A percentile compares a stretch with the other conserved stretches of the same genome.
These are phyloP conservation scores for Tetranychus piercei DNA, from an alignment of 2,888 invertebrate genomes.

Conservation along the genomic window DNA sequence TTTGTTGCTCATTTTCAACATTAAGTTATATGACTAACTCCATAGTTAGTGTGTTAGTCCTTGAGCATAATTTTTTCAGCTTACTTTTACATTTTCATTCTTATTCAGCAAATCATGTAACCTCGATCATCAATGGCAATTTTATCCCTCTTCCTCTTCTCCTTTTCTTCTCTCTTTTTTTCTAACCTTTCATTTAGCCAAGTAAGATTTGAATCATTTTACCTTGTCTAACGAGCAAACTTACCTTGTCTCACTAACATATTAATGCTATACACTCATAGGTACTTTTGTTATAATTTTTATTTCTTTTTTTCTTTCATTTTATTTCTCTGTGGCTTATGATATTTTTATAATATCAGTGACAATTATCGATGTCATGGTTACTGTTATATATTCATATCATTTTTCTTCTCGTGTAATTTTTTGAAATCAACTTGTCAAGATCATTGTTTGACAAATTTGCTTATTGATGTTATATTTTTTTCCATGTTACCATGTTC, in stretches of 20 bases:
- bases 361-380: neutral
- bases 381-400: neutral
- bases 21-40: neutral
- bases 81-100: neutral
- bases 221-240: neutral
- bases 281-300: neutral
- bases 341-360: neutral
- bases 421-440: too few relatives aligned
- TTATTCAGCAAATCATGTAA: conserved; percentile 1
- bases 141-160: neutral
- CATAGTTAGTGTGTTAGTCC: neutral
- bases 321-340: neutral
- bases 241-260: neutral
- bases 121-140: conserved; percentile 1
- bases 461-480: too few relatives aligned
- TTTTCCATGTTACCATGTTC: too few relatives aligned
- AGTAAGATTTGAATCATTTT: neutral
- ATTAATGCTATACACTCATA: neutral
- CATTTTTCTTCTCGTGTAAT: too few relatives aligned
- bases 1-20: neutral
- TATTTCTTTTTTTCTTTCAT: neutral
- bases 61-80: neutral
- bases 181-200: neutral
- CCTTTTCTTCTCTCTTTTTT: neutral
- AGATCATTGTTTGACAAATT: too few relatives aligned